phyloP scores from a whole-genome alignment of 2,888 invertebrate species.

The Coelogynopora nodosa region DNA sequence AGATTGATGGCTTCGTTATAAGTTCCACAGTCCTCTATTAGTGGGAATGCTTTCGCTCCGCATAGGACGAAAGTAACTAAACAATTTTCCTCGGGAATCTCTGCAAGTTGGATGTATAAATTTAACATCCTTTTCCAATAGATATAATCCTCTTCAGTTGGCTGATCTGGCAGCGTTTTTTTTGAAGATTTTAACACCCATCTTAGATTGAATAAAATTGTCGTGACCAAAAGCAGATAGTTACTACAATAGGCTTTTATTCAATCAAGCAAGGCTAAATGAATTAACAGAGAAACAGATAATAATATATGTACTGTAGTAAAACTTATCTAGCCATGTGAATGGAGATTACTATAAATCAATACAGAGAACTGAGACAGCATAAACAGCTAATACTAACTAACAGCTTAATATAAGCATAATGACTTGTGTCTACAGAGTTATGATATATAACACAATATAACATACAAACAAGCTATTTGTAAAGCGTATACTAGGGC shows the following conservation, averaged over 20 bases:
- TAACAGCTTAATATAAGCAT: neutral
- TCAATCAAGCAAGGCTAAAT: neutral
- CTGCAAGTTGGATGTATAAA: neutral
- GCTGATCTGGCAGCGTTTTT: neutral
- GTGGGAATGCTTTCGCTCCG: neutral
- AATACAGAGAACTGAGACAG: neutral
- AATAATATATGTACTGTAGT: neutral
- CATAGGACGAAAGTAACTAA: neutral
- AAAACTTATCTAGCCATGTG: neutral
- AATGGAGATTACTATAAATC: neutral
- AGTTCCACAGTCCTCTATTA: neutral
- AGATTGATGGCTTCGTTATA: neutral
- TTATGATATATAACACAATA: no score
- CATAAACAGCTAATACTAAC: neutral
- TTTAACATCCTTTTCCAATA: neutral
- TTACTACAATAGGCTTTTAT: neutral
- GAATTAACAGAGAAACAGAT: no score
- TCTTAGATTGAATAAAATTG: neutral
- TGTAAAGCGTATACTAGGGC: slow-evolving; percentile 1
- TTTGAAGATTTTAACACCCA: neutral
- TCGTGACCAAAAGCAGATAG: neutral
- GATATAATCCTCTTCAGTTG: neutral
- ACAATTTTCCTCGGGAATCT: neutral
- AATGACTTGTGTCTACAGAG: neutral
- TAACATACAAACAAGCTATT: no score